Base-by-base conservation (phyloP, 2,888 invertebrate species). In the Drosophila differens region DNA sequence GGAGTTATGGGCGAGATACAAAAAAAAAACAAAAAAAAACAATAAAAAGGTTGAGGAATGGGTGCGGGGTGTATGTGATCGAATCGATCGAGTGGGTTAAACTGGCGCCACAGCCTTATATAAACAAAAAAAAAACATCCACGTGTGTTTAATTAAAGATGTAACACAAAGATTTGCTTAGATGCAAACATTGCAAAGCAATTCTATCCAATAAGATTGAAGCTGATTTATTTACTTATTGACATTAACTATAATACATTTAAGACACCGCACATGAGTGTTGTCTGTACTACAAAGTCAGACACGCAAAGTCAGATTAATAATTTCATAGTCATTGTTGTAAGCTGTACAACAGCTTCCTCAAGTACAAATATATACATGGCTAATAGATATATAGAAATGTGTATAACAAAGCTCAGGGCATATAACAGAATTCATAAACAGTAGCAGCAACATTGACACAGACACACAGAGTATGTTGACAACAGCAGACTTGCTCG, bases 121-220 rank as follows among this genome's bases (percentile, higher is more conserved):
- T 49, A 52, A 19, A 60, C 1, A 25, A n/a, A 22, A 32, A 53
- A 37, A 25, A 22, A 25, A 47, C 14, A 57, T 30, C 41, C 41
- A 44, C 47, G 55, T 32, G 51, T 68, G 25, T 55, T 30, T 39
- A 66, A 65, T 59, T 74, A n/a, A 58, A 39, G 76, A 76, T 76
- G 68, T 61, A 58, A 78, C 59, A 76, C 66, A 62, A 62, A 71
- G 77, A 77, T 76, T 70, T 54, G 52, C n/a, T 3, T 1, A 37
- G 32, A 14, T 52, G 28, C 14, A 7, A 49, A 25, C 5, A 52
- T 16, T 16, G 25, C 16, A 9, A 1, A 9, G 47, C 16, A 47
- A 47, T 25, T 25, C 1, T 7, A 25, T 7, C 25, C 4, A 2
- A 7, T 1, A 7, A 47, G 14, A 25, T 16, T 47, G 22, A 4